Base-by-base conservation (phyloP, 2,113 vertebrate genomes). In the Eubucco bourcierii region DNA sequence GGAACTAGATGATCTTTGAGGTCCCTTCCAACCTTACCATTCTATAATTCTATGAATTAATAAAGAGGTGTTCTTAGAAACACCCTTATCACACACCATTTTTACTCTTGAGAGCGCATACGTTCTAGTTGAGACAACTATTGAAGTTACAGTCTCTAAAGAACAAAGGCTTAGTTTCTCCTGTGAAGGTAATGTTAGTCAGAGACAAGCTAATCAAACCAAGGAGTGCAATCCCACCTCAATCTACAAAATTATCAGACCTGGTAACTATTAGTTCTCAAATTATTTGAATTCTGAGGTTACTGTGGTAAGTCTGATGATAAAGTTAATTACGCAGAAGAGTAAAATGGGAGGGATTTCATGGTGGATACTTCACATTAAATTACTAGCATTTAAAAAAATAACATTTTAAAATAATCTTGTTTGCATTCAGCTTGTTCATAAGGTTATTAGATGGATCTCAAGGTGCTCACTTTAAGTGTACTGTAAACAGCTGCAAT, bases 401-500 rank as follows among this genome's bases (percentile, higher is more conserved):
- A 56, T 67, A 76, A 33, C 56, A 83, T 85, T 90, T 14, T 14
- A 34, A 89, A 85, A 76, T 19, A 70, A 60, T 19, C 20, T 60
- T n/a, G 31, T 56, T 75, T 87, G 28, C 71, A 74, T 33, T 71
- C 52, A 47, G 46, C 18, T 90, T 77, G 23, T 81, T 56, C 64
- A 25, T 56, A 61, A 74, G 18, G 37, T 74, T 92, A 71, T 82
- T 71, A 89, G 72, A 56, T 52, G 25, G 15, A 46, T 68, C 79
- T 92, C 79, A 85, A 89, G 87, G 76, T 92, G 47, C 37, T 72
- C 47, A 67, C 72, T 71, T 63, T 16, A 74, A 58, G 60, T 39
- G 23, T 46, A 44, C 1, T 0, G 12, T 34, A 58, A 58, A 63
- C 31, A 93, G 59, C 63, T 77, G 72, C 31, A 70, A 47, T 14